Evolutionary conservation across 1,140 invertebrate genomes (phyloP).

Genomic region (Temnothorax curvispinosus): DNA sequence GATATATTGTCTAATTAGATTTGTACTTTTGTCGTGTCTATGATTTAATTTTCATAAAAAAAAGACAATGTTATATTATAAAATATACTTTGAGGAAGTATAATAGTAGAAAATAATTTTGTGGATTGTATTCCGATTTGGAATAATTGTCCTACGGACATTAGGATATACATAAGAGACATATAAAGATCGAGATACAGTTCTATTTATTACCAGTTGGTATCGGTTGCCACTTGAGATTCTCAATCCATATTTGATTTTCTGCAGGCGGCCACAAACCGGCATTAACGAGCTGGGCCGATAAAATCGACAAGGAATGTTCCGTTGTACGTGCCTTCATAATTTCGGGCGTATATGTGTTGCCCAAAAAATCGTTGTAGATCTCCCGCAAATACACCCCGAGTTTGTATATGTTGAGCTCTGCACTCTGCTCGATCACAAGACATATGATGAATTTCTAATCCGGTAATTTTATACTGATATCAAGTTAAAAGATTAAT

Average conservation of each 20-base stretch:
- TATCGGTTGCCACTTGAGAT: conserved; percentile 82
- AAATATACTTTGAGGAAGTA: background rate
- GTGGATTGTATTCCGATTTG: background rate
- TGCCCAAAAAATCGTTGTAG: conserved; percentile 84
- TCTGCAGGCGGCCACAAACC: conserved; percentile 79
- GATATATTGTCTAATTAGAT: background rate
- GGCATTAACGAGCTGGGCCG: conserved; percentile 79
- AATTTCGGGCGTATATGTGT: conserved; percentile 79
- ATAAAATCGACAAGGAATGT: conserved; percentile 87
- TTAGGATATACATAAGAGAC: too few relatives aligned
- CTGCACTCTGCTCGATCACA: conserved; percentile 59
- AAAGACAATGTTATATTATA: background rate
- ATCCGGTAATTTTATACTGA: background rate
- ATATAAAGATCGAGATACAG: background rate
- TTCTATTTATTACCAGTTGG: conserved; percentile 61
- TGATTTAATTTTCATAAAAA: background rate
- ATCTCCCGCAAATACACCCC: conserved; percentile 82
- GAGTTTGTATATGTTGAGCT: conserved; percentile 82
- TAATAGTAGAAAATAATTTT: background rate
- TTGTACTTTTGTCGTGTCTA: background rate
- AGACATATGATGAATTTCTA: background rate
- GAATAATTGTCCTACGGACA: background rate
- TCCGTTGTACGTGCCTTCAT: conserved; percentile 87
- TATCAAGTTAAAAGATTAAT: background rate
- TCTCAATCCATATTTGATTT: conserved; percentile 75